A percentile compares a stretch with the other conserved stretches of the same genome.
Conservation (phyloP, 2,113 vertebrate genomes). For the Phoenicopterus ruber region DNA sequence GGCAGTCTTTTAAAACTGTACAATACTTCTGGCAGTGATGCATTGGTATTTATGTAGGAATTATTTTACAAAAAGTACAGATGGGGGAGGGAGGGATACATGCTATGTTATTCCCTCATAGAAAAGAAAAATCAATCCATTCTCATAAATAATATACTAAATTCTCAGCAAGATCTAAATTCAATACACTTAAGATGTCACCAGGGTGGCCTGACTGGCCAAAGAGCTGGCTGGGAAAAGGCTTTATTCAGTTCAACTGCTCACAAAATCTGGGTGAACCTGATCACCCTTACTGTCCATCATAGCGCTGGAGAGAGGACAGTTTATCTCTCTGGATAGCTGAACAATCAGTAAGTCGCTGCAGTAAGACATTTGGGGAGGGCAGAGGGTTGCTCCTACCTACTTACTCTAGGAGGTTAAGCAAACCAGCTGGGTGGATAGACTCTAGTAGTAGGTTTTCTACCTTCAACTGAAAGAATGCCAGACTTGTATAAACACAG, state of each 20-base stretch:
- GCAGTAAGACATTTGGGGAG: neutral
- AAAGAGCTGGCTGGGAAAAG: neutral
- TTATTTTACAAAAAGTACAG: slow-evolving; percentile 8
- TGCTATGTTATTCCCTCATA: neutral
- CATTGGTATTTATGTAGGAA: neutral
- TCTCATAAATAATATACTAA: slow-evolving; percentile 54
- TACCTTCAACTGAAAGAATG: neutral
- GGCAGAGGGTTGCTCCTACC: neutral
- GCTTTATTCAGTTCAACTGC: neutral
- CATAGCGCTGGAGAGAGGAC: neutral
- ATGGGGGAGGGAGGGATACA: neutral
- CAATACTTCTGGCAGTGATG: neutral
- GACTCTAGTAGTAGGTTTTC: neutral
- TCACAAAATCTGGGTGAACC: neutral
- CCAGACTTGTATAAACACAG: neutral
- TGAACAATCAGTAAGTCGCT: neutral
- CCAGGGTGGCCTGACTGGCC: neutral
- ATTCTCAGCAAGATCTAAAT: slow-evolving; percentile 18
- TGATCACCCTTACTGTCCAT: neutral
- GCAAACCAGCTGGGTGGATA: neutral
- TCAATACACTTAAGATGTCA: slow-evolving; percentile 28
- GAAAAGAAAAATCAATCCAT: slow-evolving; percentile 55
- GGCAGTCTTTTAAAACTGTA: neutral
- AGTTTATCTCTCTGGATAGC: neutral
- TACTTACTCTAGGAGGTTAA: neutral